Evolutionary conservation across 2,888 invertebrate species (phyloP), one percentile per base, ranked within the genome.

Genomic region (Amorpha juglandis): DNA sequence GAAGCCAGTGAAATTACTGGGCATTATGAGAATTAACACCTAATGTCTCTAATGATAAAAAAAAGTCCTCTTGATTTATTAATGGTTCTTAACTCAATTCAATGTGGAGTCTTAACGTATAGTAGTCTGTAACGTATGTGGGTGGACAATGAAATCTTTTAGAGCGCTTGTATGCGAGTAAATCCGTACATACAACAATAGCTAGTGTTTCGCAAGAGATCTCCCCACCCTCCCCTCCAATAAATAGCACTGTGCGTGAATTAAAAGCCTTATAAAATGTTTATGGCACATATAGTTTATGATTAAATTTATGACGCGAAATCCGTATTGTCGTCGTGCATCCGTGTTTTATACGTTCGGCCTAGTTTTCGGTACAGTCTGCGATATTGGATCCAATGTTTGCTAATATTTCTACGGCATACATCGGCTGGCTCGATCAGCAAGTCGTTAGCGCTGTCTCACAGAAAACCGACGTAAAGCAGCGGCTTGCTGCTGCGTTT

Each of bases 211-310:
- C 35, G 14, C 7, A 55, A 55, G 6, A 27, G 3, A 6, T 33
- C 55, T 27, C 27, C 27, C 27, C 27, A 12, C 58, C 7, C 42
- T 19, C 38, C 42, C 6, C 19, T 19, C 55, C 16, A 35, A 42
- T 58, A 58, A 42, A 58, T 58, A 35, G 51, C 50, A 33, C 35
- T 50, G 35, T 55, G 35, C 53, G 65, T 48, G 82, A 74, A 66
- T 72, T 75, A 74, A 82, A 83, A 80, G 80, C 76, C 82, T 73
- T 83, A 84, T 86, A 86, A 86, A 86, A 84, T 83, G 82, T 86
- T 85, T 86, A 86, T 81, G 78, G 77, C 70, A 69, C 72, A 47
- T 65, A 65, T 78, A 77, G 77, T 81, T 83, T 83, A 83, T 71
- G 78, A 70, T 71, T 67, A 72, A 72, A 78, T 80, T 82, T 79